Evolutionary conservation across 1,140 invertebrate genomes (phyloP), one percentile per base, ranked within the genome.

Genomic region (Sarcophaga bullata): DNA sequence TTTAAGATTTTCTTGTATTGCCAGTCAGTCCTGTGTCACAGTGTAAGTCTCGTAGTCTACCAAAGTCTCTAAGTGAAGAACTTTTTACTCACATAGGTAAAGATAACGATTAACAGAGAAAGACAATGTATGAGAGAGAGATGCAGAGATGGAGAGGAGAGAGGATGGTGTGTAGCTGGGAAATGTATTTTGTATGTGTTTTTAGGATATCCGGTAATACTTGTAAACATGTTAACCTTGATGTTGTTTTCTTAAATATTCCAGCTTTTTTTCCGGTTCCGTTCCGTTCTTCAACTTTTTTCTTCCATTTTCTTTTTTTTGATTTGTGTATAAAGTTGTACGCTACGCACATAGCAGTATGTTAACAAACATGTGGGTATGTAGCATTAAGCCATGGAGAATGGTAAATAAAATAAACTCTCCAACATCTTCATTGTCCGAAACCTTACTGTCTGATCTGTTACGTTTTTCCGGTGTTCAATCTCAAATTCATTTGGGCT

Each of bases 181-280:
- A 78, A 50, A 78, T 78, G n/a, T 19, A 78, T 52, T 78, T 78
- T 52, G 75, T 78, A 50, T 50, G 48, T 78, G 75, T 78, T 50
- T 78, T 37, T 50, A 50, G 75, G 75, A 78, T 52, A 78, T 78
- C 75, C 75, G 17, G 75, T 19, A 78, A 78, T 78, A n/a, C n/a
- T 68, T 68, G 19, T 13, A 68, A 19, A 68, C 62, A 19, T 19
- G 62, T 68, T n/a, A n/a, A 68, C 19, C 62, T 78, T 78, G 75
- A 78, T 50, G 48, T 78, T 78, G 48, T 50, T 78, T 78, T 50
- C 48, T 78, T 78, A 78, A 78, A 8, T 72, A n/a, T 62, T 37
- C 58, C 58, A 62, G 5, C 15, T n/a, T 62, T 72, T 25, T 37
- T 37, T 37, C 25, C 25, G 25, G 25, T 37, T n/a, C n/a, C n/a